Evolutionary conservation across 2,113 vertebrate genomes (phyloP).

Genomic region (Psophia crepitans): DNA sequence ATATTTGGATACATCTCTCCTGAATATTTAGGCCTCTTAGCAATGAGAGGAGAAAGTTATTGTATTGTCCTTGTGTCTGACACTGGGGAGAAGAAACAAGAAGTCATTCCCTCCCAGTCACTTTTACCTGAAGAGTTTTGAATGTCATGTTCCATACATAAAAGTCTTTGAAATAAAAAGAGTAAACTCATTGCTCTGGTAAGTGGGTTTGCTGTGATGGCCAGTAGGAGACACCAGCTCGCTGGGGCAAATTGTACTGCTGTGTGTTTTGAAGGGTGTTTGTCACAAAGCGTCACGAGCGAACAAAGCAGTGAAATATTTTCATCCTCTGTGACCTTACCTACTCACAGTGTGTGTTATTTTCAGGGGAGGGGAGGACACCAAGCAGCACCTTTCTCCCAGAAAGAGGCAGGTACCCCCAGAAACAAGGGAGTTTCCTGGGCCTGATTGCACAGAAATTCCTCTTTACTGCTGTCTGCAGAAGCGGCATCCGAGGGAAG

Average conservation of each 20-base stretch:
- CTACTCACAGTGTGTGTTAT: fast-evolving
- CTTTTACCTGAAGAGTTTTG: background rate
- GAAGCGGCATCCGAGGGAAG: background rate
- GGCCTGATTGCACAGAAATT: background rate
- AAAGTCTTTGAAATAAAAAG: background rate
- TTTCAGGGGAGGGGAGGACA: background rate
- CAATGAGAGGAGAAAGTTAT: background rate
- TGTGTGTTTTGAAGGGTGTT: background rate
- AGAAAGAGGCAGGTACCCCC: background rate
- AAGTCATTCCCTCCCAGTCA: background rate
- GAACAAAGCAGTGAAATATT: background rate
- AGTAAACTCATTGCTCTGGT: background rate
- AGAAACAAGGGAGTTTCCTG: background rate
- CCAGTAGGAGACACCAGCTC: background rate
- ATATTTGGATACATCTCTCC: background rate
- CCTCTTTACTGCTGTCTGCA: background rate
- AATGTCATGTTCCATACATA: background rate
- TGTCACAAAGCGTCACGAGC: background rate
- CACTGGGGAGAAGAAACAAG: background rate
- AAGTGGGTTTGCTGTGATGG: background rate
- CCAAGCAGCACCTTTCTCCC: background rate
- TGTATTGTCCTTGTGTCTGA: background rate
- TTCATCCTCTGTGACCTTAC: background rate
- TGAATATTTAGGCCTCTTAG: background rate
- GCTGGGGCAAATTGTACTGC: fast-evolving